Evolutionary conservation across 2,888 invertebrate genomes (phyloP).

Genomic region (Zonitis immaculata): DNA sequence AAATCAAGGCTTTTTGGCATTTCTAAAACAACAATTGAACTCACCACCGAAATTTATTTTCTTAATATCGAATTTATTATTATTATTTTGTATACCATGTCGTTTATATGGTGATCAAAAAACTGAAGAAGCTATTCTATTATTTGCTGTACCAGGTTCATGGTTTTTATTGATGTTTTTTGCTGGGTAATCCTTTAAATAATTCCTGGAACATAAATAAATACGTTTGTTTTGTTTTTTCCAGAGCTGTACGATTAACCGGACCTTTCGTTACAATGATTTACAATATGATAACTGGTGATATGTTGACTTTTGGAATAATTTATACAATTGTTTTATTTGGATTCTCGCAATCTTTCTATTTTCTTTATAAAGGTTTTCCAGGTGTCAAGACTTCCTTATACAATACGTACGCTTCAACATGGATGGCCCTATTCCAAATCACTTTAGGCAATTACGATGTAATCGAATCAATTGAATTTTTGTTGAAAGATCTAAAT

Average conservation of each 20-base stretch:
- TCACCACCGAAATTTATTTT: constrained; percentile 95
- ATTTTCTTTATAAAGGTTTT: constrained; percentile 89
- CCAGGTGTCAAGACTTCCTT: constrained; percentile 76
- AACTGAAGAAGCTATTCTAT: constrained; percentile 86
- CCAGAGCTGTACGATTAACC: constrained; percentile 86
- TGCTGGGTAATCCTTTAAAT: constrained; percentile 70
- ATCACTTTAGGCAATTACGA: constrained; percentile 97
- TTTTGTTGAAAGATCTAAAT: too few species aligned
- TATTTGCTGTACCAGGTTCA: constrained; percentile 89
- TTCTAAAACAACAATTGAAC: constrained; percentile 85
- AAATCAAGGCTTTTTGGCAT: constrained; percentile 87
- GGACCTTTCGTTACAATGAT: constrained; percentile 99
- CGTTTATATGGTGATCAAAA: constrained; percentile 68
- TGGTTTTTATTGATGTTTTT: constrained; percentile 99
- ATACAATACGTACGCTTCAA: constrained; percentile 80
- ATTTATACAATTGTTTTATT: constrained; percentile 93
- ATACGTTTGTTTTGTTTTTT: constrained; percentile 23
- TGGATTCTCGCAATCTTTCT: constrained; percentile 94
- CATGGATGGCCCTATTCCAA: constrained; percentile 97
- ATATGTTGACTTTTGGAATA: constrained; percentile 97
- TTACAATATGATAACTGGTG: constrained; percentile 98
- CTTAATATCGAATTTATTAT: constrained; percentile 82
- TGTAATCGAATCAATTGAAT: constrained; percentile 55
- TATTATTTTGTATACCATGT: constrained; percentile 85
- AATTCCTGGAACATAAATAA: too few species aligned